phyloP scores from a whole-genome alignment of 1,140 invertebrate genomes.

The Pseudachorutes palmiensis region DNA sequence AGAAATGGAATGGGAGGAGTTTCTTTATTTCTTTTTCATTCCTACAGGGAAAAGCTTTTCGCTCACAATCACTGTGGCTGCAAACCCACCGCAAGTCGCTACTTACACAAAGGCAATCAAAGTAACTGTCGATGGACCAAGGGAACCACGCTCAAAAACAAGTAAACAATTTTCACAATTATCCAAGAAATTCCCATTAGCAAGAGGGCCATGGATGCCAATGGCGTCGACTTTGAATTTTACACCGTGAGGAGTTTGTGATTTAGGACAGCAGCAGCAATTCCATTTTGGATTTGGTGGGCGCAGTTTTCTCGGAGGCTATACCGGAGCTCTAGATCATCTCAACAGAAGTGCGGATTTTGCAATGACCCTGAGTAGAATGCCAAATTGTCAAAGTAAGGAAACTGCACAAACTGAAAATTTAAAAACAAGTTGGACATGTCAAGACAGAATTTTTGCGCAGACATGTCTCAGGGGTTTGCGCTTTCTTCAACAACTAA shows the following conservation, averaged over 20 bases:
- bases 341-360: slow-evolving; percentile 35
- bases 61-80: slow-evolving; percentile 86
- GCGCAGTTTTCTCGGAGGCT: slow-evolving; percentile 36
- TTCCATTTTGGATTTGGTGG: slow-evolving; percentile 39
- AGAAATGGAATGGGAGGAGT: no score
- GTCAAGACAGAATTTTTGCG: background rate
- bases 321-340: slow-evolving; percentile 35
- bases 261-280: slow-evolving; percentile 38
- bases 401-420: background rate
- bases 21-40: slow-evolving; percentile 41
- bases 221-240: no score
- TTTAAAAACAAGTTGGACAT: background rate
- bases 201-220: no score
- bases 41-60: slow-evolving; percentile 90
- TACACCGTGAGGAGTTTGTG: no score
- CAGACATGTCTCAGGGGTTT: slow-evolving; percentile 38
- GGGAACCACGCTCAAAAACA: slow-evolving; percentile 56
- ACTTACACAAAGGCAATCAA: slow-evolving; percentile 96
- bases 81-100: slow-evolving; percentile 83
- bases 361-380: slow-evolving; percentile 32
- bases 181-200: background rate
- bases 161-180: slow-evolving; percentile 45
- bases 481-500: slow-evolving; percentile 36
- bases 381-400: slow-evolving; percentile 38
- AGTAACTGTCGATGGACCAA: slow-evolving; percentile 66